phyloP scores from a whole-genome alignment of 2,113 vertebrate genomes.

The Struthio camelus region DNA sequence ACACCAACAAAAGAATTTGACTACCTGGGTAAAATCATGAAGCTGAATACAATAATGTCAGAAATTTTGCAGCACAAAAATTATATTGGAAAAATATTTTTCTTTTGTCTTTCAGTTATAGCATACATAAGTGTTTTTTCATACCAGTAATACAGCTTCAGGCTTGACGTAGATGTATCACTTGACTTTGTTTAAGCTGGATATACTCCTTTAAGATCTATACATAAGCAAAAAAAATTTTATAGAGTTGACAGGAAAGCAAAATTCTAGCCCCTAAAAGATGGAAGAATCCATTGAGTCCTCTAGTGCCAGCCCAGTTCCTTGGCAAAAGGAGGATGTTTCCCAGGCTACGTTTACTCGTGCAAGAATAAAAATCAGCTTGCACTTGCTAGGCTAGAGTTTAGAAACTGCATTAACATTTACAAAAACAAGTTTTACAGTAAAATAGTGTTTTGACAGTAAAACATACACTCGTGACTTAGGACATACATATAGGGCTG shows the following conservation, averaged over 20 bases:
- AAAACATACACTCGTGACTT: background rate
- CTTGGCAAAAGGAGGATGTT: background rate
- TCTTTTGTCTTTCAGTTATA: background rate
- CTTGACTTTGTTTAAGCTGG: background rate
- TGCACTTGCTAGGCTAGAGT: background rate
- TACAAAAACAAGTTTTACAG: background rate
- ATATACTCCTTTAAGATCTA: background rate
- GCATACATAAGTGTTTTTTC: background rate
- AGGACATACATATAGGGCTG: background rate
- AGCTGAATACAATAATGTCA: background rate
- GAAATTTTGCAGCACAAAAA: rapidly evolving
- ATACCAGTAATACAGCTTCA: background rate
- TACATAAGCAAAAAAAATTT: background rate
- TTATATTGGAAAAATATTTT: background rate
- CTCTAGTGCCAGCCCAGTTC: background rate
- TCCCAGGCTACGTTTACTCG: background rate
- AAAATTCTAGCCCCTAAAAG: background rate
- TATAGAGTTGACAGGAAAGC: background rate
- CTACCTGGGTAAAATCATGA: background rate
- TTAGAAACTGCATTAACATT: background rate
- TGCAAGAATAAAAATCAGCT: background rate
- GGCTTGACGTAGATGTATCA: background rate
- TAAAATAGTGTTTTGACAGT: background rate
- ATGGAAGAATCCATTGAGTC: background rate
- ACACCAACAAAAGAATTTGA: background rate